Base-by-base conservation (phyloP, 2,113 vertebrate species). In the Cottus gobio region DNA sequence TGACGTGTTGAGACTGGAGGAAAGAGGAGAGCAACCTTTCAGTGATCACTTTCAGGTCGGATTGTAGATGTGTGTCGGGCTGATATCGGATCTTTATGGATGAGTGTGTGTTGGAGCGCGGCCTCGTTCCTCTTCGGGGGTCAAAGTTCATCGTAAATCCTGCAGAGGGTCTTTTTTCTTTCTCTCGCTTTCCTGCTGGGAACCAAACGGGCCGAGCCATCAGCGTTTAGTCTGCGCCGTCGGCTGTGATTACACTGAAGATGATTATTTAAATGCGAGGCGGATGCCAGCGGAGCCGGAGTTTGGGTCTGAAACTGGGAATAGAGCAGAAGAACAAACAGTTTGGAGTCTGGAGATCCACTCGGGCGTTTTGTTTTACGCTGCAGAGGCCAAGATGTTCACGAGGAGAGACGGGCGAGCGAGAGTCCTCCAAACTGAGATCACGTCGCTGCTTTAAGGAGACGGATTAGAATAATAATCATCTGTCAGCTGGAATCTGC, bases 21-120 rank as follows among this genome's bases (percentile, higher is more conserved):
- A 87, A 91, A 91, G 85, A 79, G 28, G 90, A 91, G 87, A 89
- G 60, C 80, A 30, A 80, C 62, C 89, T 84, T 12, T 82, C 75
- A 22, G 89, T 84, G 69, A 80, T 90, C 73, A 57, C 87, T 92
- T 88, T 90, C 87, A 83, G 81, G 31, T 39, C 50, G 74, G 73
- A 65, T 5, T 62, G 77, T 73, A 39, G 76, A 71, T 66, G 69
- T 68, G 85, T 76, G 77, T 82, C 26, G 31, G 65, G 70, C 67
- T 71, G 80, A 77, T 81, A 83, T 18, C 1, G 42, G 85, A 86
- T 77, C 75, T 79, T 77, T 88, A 82, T 64, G 56, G 72, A 72
- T 81, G 86, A 57, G 74, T 71, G 75, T 50, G 52, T 85, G 86
- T 83, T 2, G 18, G 75, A 30, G 77, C 18, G 20, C 67, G 39